These are phyloP conservation scores for Zaprionus africanus DNA, from an alignment of 1,140 invertebrate species.

Conservation along the genomic window DNA sequence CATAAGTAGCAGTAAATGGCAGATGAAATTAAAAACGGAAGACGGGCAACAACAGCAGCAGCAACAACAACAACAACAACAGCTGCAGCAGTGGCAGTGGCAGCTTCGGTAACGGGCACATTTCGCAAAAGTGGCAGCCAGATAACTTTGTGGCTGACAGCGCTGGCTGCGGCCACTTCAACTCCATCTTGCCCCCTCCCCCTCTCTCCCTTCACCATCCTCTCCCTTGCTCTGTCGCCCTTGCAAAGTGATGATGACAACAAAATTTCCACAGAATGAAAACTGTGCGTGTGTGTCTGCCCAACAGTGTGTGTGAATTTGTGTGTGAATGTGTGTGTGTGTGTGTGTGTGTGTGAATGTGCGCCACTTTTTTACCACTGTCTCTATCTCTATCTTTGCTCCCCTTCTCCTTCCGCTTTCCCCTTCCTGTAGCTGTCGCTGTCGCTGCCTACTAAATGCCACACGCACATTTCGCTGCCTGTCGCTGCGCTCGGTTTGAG, in stretches of 20 bases:
- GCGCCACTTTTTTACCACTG: slow-evolving; percentile 18
- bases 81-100: slow-evolving; percentile 23
- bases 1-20: slow-evolving; percentile 82
- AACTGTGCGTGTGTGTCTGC: slow-evolving; percentile 32
- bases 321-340: not conserved
- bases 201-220: slow-evolving; percentile 2
- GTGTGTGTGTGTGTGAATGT: not conserved
- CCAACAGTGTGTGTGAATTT: slow-evolving; percentile 11
- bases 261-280: slow-evolving; percentile 68
- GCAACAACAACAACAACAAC: slow-evolving; percentile 14
- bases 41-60: slow-evolving; percentile 39
- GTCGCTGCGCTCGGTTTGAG: slow-evolving; percentile 67
- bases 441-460: slow-evolving; percentile 54
- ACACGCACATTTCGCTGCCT: slow-evolving; percentile 71
- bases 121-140: slow-evolving; percentile 57
- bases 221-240: slow-evolving; percentile 19
- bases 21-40: slow-evolving; percentile 83
- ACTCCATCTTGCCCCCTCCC: slow-evolving; percentile 23
- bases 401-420: slow-evolving; percentile 11
- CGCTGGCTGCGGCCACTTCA: slow-evolving; percentile 41
- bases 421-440: slow-evolving; percentile 9
- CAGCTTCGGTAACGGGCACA: slow-evolving; percentile 39
- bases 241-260: slow-evolving; percentile 81
- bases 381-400: slow-evolving; percentile 32
- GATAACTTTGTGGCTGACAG: slow-evolving; percentile 80